These are phyloP conservation scores for Bombylius discolor DNA, from an alignment of 2,888 invertebrate genomes.

Conservation along the genomic window DNA sequence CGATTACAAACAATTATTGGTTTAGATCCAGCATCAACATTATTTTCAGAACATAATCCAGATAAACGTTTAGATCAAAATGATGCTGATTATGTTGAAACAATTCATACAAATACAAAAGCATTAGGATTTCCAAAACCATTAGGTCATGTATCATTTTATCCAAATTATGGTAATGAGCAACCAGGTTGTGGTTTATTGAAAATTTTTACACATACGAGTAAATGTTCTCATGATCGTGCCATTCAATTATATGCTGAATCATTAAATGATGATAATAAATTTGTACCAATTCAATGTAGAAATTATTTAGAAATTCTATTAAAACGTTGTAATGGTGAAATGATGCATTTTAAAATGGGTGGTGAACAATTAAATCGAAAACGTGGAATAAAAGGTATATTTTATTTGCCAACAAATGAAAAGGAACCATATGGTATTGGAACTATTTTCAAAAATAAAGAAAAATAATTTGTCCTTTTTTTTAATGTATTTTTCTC, in stretches of 20 bases:
- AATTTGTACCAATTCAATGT: constrained; percentile 14
- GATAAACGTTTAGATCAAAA: constrained; percentile 19
- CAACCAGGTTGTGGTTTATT: no score
- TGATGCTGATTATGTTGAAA: constrained; percentile 30
- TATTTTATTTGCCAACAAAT: constrained; percentile 7
- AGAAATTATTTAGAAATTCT: background rate
- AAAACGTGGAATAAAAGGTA: background rate
- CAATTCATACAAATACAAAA: constrained; percentile 29
- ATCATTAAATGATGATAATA: constrained; percentile 21
- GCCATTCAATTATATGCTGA: no score
- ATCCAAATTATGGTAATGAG: constrained; percentile 17
- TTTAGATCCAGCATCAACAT: constrained; percentile 19
- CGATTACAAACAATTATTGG: constrained; percentile 10
- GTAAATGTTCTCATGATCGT: no score
- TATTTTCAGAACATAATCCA: constrained; percentile 22
- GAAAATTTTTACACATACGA: no score
- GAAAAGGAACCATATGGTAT: constrained; percentile 1
- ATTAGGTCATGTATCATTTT: constrained; percentile 20
- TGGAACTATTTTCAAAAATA: background rate
- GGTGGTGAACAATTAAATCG: constrained; percentile 9
- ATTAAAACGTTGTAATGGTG: constrained; percentile 16
- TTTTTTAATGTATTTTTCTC: no score
- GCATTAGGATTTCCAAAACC: constrained; percentile 22
- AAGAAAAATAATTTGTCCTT: no score
- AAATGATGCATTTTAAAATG: constrained; percentile 7